Evolutionary conservation across 1,140 invertebrate species (phyloP).

Genomic region (Drosophila parabipectinata): DNA sequence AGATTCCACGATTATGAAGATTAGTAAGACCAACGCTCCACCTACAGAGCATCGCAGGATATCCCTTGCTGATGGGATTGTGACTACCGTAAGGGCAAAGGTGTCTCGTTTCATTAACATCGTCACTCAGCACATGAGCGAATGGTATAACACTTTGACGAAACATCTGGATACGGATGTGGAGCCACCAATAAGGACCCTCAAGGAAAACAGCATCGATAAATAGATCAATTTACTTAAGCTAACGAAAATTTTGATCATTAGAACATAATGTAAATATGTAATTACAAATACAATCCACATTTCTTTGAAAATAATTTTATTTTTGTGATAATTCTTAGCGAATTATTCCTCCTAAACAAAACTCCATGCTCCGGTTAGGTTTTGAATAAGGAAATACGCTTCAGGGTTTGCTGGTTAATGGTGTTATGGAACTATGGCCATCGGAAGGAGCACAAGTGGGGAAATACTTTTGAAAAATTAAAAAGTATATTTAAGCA

Average conservation of each 20-base stretch:
- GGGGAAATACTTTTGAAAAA: too few relatives aligned
- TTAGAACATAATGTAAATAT: constrained; percentile 62
- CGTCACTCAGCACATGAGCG: constrained; percentile 68
- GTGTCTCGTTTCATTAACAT: constrained; percentile 69
- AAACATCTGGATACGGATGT: constrained; percentile 58
- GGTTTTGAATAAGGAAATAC: too few relatives aligned
- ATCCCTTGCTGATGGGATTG: constrained; percentile 50
- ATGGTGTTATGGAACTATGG: too few relatives aligned
- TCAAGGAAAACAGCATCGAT: constrained; percentile 23
- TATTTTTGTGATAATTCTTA: constrained; percentile 12
- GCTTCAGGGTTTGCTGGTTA: too few relatives aligned
- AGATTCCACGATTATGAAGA: constrained; percentile 64
- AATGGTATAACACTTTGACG: constrained; percentile 76
- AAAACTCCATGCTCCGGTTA: too few relatives aligned
- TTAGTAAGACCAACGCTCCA: constrained; percentile 9
- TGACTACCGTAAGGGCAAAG: constrained; percentile 66
- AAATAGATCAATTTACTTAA: constrained; percentile 26
- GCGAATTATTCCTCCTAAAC: too few relatives aligned
- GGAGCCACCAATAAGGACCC: not conserved
- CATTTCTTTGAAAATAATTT: constrained; percentile 4
- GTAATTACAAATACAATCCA: constrained; percentile 42
- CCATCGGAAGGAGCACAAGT: too few relatives aligned
- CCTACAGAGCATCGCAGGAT: constrained; percentile 2
- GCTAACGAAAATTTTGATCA: not conserved
- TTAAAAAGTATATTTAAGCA: too few relatives aligned